Conservation (phyloP, 2,888 invertebrate genomes). For the Coronaproctus castanopsis region DNA sequence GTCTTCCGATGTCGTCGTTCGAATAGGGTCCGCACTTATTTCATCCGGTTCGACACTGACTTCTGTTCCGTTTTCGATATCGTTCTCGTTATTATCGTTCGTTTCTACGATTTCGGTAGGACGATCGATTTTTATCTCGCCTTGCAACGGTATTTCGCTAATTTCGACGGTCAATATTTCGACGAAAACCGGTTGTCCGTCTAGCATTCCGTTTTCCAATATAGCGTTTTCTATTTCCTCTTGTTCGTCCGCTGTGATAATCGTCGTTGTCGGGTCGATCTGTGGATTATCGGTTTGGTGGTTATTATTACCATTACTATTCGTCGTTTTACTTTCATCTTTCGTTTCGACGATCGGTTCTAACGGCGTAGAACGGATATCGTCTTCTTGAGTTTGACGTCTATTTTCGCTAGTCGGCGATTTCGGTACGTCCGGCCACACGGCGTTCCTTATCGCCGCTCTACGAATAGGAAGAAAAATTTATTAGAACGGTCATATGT, state of each 20-base stretch:
- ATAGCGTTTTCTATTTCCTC: background rate
- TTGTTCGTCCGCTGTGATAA: background rate
- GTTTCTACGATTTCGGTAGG: background rate
- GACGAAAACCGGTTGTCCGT: slow-evolving; percentile 1
- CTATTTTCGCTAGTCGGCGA: background rate
- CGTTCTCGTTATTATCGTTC: background rate
- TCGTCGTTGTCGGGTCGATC: too few species aligned
- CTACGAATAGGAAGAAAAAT: slow-evolving; percentile 5
- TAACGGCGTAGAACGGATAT: slow-evolving; percentile 2
- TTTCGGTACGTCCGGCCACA: slow-evolving; percentile 3
- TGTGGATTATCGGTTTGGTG: background rate
- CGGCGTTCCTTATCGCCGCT: slow-evolving; percentile 6
- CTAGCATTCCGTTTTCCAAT: background rate
- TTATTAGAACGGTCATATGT: too few species aligned
- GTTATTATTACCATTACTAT: background rate
- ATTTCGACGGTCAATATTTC: slow-evolving; percentile 13
- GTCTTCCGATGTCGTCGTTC: too few species aligned
- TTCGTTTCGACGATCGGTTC: slow-evolving; percentile 8
- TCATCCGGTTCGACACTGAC: background rate
- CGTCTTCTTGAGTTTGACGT: background rate
- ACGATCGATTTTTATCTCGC: background rate
- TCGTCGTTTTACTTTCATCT: background rate
- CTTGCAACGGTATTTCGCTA: slow-evolving; percentile 7
- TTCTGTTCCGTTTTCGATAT: background rate
- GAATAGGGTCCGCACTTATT: too few species aligned